Evolutionary conservation across 2,888 invertebrate species (phyloP).

Genomic region (Drosophila lacicola): DNA sequence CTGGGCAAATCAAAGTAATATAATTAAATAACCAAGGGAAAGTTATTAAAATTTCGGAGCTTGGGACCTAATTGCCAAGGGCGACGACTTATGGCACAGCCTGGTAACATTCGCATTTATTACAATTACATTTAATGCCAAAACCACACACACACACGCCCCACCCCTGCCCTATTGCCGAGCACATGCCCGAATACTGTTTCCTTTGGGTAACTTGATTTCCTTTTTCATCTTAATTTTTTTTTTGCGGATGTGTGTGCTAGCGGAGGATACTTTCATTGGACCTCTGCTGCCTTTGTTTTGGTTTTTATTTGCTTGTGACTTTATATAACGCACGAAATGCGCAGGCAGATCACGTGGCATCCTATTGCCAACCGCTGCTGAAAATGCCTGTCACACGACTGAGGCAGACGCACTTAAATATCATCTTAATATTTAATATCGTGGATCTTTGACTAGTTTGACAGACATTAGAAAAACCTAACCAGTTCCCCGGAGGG

Average conservation of each 20-base stretch:
- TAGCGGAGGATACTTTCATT: slow-evolving; percentile 10
- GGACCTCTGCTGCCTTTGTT: slow-evolving; percentile 14
- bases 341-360: not conserved
- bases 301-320: slow-evolving; percentile 33
- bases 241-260: not conserved
- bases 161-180: not conserved
- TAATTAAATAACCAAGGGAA: slow-evolving; percentile 17
- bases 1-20: slow-evolving; percentile 1
- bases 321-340: slow-evolving; percentile 18
- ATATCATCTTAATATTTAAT: slow-evolving; percentile 31
- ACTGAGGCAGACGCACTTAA: slow-evolving; percentile 6
- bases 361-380: not conserved
- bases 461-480: not conserved
- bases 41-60: slow-evolving; percentile 3
- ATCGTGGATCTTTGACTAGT: not conserved
- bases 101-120: slow-evolving; percentile 71
- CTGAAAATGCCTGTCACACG: not conserved
- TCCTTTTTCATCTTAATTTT: not conserved
- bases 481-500: no score
- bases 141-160: slow-evolving; percentile 4
- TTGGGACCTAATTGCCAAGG: not conserved
- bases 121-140: slow-evolving; percentile 62
- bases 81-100: slow-evolving; percentile 42
- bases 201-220: slow-evolving; percentile 16
- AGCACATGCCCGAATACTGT: slow-evolving; percentile 19